Evolutionary conservation across 2,113 vertebrate species (phyloP), one percentile per base, ranked within the genome.

Genomic region (Eudyptes chrysolophus): DNA sequence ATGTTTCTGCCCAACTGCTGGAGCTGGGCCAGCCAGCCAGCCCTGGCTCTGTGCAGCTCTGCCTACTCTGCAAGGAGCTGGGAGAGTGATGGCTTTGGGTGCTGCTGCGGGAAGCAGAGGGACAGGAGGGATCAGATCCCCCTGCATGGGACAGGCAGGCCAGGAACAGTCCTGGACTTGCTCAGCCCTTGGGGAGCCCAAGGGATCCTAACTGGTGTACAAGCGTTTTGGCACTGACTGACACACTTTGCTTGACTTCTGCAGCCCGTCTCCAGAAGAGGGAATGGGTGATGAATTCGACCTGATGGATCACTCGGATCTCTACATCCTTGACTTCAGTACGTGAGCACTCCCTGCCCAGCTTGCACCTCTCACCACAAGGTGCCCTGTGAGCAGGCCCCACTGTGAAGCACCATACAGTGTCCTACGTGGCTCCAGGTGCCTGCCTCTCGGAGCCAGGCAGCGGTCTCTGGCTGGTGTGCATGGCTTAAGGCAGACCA

Each of bases 261-360:
- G 42, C 98, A 99, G 99, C 97, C 99, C 99, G 0, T 99, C 99
- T 98, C 99, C 99, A 13, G 99, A 99, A 92, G 99, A 99, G 98
- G 99, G 99, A 97, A 99, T 99, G 98, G 99, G 99, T 19, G 99
- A 99, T 90, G 99, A 99, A 95, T 99, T 99, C 52, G 99, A 99
- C 98, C 98, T 99, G 96, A 99, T 99, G 99, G 99, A 99, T 98
- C 99, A 99, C 97, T 99, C 99, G 5, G 99, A 99, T 97, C 98
- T 99, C 97, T 99, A 99, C 98, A 99, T 99, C 98, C 98, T 99
- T 52, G 99, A 99, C 97, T 99, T 99, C 96, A 99, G 99, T 99
- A 98, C 98, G 99, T 99, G 96, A 90, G 74, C 92, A n/a, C 64
- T 77, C 87, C 48, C n/a, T 84, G n/a, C 65, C 52, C 64, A 21